These are phyloP conservation scores for Pteria penguin DNA, from an alignment of 2,888 invertebrate species.

Conservation along the genomic window DNA sequence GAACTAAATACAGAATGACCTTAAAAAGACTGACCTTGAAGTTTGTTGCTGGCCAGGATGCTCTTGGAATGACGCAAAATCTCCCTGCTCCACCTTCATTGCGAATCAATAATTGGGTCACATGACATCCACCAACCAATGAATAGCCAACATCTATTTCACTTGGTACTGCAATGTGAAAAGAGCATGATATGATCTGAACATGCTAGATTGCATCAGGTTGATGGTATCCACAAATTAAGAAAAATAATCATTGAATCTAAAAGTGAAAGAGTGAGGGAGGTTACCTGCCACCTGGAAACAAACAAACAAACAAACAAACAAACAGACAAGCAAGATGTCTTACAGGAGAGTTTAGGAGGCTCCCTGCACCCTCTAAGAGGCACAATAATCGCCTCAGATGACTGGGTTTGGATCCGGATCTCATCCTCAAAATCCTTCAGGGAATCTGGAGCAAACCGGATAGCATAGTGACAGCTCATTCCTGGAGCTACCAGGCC, in stretches of 20 bases:
- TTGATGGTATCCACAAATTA: no score
- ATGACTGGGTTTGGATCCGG: conserved; percentile 76
- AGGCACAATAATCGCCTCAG: conserved; percentile 68
- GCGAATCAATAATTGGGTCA: conserved; percentile 72
- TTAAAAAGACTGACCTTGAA: conserved; percentile 74
- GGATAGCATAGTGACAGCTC: conserved; percentile 77
- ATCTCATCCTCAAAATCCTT: conserved; percentile 78
- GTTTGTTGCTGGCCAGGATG: conserved; percentile 78
- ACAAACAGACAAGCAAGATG: neutral
- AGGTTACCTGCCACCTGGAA: neutral
- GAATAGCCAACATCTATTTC: conserved; percentile 76
- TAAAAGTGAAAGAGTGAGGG: neutral
- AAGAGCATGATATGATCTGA: no score
- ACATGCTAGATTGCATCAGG: no score
- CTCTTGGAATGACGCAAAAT: conserved; percentile 76
- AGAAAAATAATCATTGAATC: neutral
- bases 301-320: neutral
- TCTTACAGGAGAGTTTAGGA: conserved; percentile 76
- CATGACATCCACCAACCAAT: conserved; percentile 77
- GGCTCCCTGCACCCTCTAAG: conserved; percentile 74
- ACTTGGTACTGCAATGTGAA: conserved; percentile 71
- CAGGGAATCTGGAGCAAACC: conserved; percentile 79
- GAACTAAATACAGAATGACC: neutral
- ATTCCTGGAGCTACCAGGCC: conserved; percentile 80
- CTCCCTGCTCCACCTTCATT: conserved; percentile 78